phyloP scores from a whole-genome alignment of 2,797 vertebrate genomes.

The Astyanax mexicanus region DNA sequence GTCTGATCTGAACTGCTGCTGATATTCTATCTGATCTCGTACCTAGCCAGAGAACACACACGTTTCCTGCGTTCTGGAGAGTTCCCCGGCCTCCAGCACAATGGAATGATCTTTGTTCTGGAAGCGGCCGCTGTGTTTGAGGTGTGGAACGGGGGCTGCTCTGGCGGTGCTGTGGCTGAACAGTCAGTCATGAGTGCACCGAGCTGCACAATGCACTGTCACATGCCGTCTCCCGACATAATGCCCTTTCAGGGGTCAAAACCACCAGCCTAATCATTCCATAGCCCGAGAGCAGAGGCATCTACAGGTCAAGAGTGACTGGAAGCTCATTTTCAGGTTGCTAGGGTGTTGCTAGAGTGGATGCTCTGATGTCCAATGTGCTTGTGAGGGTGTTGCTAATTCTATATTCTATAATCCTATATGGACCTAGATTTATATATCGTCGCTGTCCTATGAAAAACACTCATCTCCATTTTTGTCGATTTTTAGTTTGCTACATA shows the following conservation, averaged over 20 bases:
- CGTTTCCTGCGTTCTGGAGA: background rate
- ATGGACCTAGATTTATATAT: no score
- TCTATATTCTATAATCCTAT: no score
- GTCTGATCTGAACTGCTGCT: background rate
- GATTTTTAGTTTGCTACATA: no score
- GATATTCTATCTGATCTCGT: background rate
- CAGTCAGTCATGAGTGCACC: background rate
- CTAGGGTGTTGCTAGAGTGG: no score
- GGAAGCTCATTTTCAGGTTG: no score
- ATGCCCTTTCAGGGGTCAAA: slow-evolving; percentile 1
- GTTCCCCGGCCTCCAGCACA: background rate
- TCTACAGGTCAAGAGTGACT: background rate
- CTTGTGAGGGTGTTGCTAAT: no score
- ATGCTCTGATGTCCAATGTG: no score
- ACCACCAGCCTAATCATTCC: background rate
- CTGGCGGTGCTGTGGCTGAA: background rate
- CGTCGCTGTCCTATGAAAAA: no score
- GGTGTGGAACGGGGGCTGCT: background rate
- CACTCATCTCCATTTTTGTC: no score
- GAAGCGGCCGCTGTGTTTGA: background rate
- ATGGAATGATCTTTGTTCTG: slow-evolving; percentile 1
- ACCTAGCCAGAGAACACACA: background rate
- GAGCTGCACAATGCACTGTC: background rate
- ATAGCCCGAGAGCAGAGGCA: background rate
- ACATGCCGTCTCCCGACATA: background rate